Percentiles rank a stretch among this genome's conserved stretches.
These are phyloP conservation scores for Nerophis ophidion DNA, from an alignment of 2,113 vertebrate genomes.

Conservation along the genomic window DNA sequence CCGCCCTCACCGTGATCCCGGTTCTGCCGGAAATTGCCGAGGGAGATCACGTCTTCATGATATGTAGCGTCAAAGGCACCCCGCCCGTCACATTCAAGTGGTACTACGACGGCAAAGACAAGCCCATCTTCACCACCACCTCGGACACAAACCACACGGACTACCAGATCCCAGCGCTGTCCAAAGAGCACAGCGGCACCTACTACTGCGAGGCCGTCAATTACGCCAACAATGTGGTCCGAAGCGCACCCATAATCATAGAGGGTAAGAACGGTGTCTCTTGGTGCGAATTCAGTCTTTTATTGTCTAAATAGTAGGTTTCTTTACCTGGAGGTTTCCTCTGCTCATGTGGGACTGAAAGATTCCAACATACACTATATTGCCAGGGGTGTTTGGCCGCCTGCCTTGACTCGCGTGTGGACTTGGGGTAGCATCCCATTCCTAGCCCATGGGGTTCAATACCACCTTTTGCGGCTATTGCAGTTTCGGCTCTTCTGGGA, in stretches of 20 bases:
- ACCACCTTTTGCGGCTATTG: too few species aligned
- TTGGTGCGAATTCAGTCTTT: background rate
- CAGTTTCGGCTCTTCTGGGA: too few species aligned
- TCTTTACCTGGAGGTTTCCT: too few species aligned
- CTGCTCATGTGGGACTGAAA: too few species aligned
- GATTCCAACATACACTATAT: too few species aligned
- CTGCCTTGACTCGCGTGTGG: too few species aligned
- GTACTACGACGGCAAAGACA: constrained; percentile 18
- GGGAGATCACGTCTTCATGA: constrained; percentile 35
- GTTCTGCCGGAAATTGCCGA: constrained; percentile 29
- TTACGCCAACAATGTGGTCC: constrained; percentile 18
- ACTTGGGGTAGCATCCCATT: too few species aligned
- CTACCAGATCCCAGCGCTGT: background rate
- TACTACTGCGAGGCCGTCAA: constrained; percentile 68
- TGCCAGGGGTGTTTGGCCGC: too few species aligned
- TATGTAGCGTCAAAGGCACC: constrained; percentile 53
- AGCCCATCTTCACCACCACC: constrained; percentile 15
- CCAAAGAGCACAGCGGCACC: constrained; percentile 33
- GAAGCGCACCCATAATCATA: constrained; percentile 23
- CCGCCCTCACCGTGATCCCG: constrained; percentile 39
- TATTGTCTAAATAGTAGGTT: too few species aligned
- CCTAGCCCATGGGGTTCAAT: too few species aligned
- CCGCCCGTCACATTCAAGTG: constrained; percentile 63
- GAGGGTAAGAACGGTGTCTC: constrained; percentile 37
- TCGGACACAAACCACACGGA: background rate